Base-by-base conservation (phyloP, 2,888 invertebrate genomes). In the Bhutanitis thaidina region DNA sequence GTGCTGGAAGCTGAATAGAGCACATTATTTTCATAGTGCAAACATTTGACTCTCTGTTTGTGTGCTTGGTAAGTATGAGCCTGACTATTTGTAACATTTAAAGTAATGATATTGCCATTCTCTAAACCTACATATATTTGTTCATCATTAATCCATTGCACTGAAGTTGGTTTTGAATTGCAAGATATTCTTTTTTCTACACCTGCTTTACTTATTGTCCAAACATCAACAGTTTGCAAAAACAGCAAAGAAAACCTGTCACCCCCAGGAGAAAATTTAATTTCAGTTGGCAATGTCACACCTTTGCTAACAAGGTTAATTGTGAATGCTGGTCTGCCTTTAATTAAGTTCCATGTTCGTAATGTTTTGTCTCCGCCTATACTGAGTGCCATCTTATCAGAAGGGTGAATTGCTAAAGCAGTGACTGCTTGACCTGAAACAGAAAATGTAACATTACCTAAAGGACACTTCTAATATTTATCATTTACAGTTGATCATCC, bases 261-360 rank as follows among this genome's bases (percentile, higher is more conserved):
- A 14, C 96, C 97, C 62, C 91, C 91, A 3, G 95, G 93, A 43
- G 95, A 94, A 94, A 97, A 98, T 46, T 80, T 80, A 0, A 93
- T 74, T 61, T 91, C 91, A 64, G 86, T 79, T 38, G 87, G 80
- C 67, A 81, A 62, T 37, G 83, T 77, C 41, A 90, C 85, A 54
- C 91, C 90, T 82, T 93, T 94, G 67, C 91, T 93, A 56, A 93
- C 92, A 29, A 98, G 86, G 77, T 97, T 97, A n/a, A 95, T 95
- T 0, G 95, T 94, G 75, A 96, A 98, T 0, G 97, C 98, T 62
- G 94, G 93, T 54, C 97, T 92, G 0, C 98, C 98, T 77, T 97
- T 97, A 0, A 98, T 91, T 55, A 98, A 90, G 88, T 98, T 98
- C 98, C 98, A 98, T 2, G 98, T 98, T 65, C 94, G 90, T 39